These are phyloP conservation scores for Microctonus hyperodae DNA, from an alignment of 2,888 invertebrate species.

Conservation along the genomic window DNA sequence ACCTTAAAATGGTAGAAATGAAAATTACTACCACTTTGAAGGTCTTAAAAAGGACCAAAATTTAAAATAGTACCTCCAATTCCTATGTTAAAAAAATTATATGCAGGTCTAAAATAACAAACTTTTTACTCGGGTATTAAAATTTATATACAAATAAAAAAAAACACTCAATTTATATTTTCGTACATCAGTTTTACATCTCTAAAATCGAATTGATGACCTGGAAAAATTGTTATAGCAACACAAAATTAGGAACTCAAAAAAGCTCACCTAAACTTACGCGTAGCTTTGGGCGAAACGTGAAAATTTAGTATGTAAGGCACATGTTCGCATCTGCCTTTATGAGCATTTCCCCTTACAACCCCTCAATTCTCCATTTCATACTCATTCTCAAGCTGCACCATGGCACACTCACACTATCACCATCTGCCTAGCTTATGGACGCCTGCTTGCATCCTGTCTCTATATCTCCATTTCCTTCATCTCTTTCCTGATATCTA, in stretches of 20 bases:
- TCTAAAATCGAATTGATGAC: constrained; percentile 35
- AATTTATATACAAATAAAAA: neutral
- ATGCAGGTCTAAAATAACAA: too few species aligned
- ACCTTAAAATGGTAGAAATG: too few species aligned
- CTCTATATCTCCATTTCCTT: constrained; percentile 11
- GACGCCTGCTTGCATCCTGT: constrained; percentile 20
- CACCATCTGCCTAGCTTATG: constrained; percentile 31
- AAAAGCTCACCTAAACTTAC: constrained; percentile 32
- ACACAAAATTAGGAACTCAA: constrained; percentile 40
- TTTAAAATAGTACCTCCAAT: too few species aligned
- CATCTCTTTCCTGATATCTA: neutral
- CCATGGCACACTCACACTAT: constrained; percentile 39
- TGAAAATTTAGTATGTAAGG: constrained; percentile 57
- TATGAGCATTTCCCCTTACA: constrained; percentile 54
- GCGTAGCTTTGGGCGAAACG: constrained; percentile 35
- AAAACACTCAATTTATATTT: neutral
- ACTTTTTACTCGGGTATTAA: too few species aligned
- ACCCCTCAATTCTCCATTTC: constrained; percentile 54
- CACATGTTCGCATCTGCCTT: constrained; percentile 62
- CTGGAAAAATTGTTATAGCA: constrained; percentile 36
- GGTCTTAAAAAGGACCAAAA: too few species aligned
- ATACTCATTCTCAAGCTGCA: constrained; percentile 54
- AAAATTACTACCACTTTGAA: too few species aligned
- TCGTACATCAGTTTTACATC: neutral
- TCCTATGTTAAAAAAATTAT: too few species aligned